A percentile compares a stretch with the other conserved stretches of the same genome.
Conservation (phyloP, 1,140 invertebrate genomes). For the Listronotus oregonensis region DNA sequence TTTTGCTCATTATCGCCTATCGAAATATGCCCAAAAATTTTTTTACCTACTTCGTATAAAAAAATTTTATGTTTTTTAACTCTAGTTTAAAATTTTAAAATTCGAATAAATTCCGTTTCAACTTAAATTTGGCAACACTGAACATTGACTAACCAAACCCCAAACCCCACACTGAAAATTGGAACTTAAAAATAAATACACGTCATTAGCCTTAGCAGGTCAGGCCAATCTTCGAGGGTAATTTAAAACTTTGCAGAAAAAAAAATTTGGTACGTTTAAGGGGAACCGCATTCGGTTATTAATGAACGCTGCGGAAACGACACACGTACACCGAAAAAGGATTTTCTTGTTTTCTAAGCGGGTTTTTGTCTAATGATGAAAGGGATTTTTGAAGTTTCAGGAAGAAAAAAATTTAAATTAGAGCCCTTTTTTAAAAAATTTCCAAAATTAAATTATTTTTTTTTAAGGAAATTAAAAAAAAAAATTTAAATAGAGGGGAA, state of each 20-base stretch:
- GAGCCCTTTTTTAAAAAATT: too few species aligned
- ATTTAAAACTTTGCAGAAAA: conserved; percentile 27
- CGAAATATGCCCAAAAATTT: too few species aligned
- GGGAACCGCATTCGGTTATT: conserved; percentile 16
- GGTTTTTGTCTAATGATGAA: conserved; percentile 1
- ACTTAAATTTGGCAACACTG: conserved; percentile 7
- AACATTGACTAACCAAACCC: not conserved
- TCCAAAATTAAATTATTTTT: too few species aligned
- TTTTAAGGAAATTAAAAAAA: too few species aligned
- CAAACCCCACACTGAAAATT: conserved; percentile 12
- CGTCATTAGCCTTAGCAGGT: conserved; percentile 16
- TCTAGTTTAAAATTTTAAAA: too few species aligned
- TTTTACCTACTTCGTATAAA: too few species aligned
- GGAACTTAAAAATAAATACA: conserved; percentile 6
- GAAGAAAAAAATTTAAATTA: too few species aligned
- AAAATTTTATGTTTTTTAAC: too few species aligned
- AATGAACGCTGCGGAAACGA: conserved; percentile 20
- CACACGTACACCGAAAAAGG: conserved; percentile 26
- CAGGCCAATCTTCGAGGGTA: conserved; percentile 20
- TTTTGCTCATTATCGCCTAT: too few species aligned
- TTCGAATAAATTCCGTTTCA: too few species aligned
- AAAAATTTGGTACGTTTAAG: conserved; percentile 16
- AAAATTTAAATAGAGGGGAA: too few species aligned
- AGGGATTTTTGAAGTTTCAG: too few species aligned
- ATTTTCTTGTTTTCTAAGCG: conserved; percentile 26